These are phyloP conservation scores for Psephotus haematonotus DNA, from an alignment of 2,113 vertebrate species.

Conservation along the genomic window DNA sequence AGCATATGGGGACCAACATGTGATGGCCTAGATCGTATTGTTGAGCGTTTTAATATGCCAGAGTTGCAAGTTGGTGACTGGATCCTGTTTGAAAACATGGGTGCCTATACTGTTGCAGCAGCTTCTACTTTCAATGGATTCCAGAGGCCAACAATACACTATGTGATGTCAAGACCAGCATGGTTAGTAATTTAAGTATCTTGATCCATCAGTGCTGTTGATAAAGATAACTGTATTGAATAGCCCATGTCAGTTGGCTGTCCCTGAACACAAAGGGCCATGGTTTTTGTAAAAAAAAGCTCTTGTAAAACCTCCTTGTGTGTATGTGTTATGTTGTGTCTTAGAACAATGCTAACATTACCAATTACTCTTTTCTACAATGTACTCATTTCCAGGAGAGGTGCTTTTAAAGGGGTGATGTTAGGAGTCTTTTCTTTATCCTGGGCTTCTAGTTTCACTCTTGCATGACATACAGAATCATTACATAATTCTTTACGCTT, in stretches of 20 bases:
- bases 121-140: conserved; percentile 98
- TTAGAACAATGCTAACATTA: neutral
- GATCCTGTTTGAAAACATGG: conserved; percentile 98
- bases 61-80: conserved; percentile 94
- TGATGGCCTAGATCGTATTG: conserved; percentile 93
- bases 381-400: neutral
- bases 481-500: neutral
- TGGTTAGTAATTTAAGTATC: conserved; percentile 81
- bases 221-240: neutral
- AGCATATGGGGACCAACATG: conserved; percentile 98
- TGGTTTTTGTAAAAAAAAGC: neutral
- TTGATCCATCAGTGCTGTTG: neutral
- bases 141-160: conserved; percentile 89
- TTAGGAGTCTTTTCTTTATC: neutral
- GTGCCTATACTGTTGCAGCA: conserved; percentile 94
- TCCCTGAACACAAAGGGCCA: neutral
- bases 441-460: neutral
- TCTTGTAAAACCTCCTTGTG: neutral
- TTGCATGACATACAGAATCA: neutral
- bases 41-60: conserved; percentile 87
- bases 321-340: neutral
- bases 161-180: conserved; percentile 87
- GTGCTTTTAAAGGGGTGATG: neutral
- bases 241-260: neutral
- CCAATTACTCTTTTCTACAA: neutral